These are phyloP conservation scores for Drosophila sordidula DNA, from an alignment of 2,888 invertebrate species.

Conservation along the genomic window DNA sequence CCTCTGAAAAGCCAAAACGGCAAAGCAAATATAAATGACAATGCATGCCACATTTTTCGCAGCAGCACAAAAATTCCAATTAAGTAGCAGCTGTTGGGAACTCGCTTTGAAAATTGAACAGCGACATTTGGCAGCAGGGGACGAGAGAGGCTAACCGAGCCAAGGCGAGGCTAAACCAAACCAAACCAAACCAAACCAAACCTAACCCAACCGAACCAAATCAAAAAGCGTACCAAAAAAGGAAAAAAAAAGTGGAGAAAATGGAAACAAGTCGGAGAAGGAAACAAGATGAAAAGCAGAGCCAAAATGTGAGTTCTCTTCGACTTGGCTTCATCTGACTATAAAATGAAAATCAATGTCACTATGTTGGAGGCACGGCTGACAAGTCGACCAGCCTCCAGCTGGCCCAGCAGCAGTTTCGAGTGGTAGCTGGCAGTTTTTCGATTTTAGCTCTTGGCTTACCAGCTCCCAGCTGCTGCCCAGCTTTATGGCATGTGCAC, in stretches of 20 bases:
- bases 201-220: conserved; percentile 25
- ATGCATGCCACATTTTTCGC: conserved; percentile 68
- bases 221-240: conserved; percentile 9
- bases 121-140: conserved; percentile 37
- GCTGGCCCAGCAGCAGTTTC: background rate
- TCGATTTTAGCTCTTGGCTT: background rate
- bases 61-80: conserved; percentile 72
- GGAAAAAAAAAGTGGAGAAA: background rate
- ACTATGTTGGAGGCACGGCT: conserved; percentile 35
- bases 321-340: conserved; percentile 17
- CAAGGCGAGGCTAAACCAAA: conserved; percentile 14
- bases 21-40: conserved; percentile 65
- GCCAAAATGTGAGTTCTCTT: conserved; percentile 41
- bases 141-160: conserved; percentile 10
- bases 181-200: conserved; percentile 9
- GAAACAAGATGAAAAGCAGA: conserved; percentile 24
- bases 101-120: conserved; percentile 69
- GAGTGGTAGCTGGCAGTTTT: background rate
- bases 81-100: conserved; percentile 75
- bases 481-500: conserved; percentile 23
- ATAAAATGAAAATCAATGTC: conserved; percentile 73
- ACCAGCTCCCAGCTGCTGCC: conserved; percentile 1
- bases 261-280: background rate
- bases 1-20: conserved; percentile 30
- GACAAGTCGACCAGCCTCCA: conserved; percentile 45